A percentile compares a stretch with the other conserved stretches of the same genome.
Conservation (phyloP, 2,888 invertebrate species). For the Lathronympha strigana region DNA sequence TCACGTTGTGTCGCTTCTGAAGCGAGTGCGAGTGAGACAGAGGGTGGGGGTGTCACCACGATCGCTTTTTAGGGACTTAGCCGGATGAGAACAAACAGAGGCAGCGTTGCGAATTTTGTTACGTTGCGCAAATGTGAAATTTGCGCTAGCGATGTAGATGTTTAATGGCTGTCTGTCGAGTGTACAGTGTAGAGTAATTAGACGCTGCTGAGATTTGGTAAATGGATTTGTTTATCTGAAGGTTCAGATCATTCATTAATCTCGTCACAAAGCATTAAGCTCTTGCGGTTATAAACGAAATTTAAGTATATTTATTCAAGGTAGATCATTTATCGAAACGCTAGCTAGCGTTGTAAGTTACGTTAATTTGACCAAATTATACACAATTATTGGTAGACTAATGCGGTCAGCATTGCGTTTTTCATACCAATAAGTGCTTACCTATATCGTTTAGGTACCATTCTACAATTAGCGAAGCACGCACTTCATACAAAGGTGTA, state of each 20-base stretch:
- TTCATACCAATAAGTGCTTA: slow-evolving; percentile 16
- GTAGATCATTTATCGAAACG: slow-evolving; percentile 2
- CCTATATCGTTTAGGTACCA: slow-evolving; percentile 22
- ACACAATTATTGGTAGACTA: slow-evolving; percentile 16
- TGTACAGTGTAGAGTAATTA: slow-evolving; percentile 35
- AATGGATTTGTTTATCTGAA: slow-evolving; percentile 25
- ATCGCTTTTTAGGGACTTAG: slow-evolving; percentile 77
- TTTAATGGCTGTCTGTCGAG: slow-evolving; percentile 37
- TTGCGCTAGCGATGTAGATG: slow-evolving; percentile 51
- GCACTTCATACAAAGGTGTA: slow-evolving; percentile 15
- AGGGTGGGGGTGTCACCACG: slow-evolving; percentile 79
- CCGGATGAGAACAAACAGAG: slow-evolving; percentile 69
- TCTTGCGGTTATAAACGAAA: neutral
- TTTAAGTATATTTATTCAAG: neutral
- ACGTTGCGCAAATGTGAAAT: slow-evolving; percentile 71
- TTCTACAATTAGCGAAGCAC: slow-evolving; percentile 24
- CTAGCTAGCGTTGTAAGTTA: neutral
- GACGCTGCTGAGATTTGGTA: slow-evolving; percentile 32
- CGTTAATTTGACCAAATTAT: slow-evolving; percentile 10
- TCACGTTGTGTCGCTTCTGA: slow-evolving; percentile 77
- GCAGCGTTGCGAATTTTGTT: slow-evolving; percentile 67
- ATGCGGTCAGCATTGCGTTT: slow-evolving; percentile 24
- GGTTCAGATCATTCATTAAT: slow-evolving; percentile 17
- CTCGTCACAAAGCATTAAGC: neutral
- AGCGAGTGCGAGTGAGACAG: slow-evolving; percentile 72